Evolutionary conservation across 2,113 vertebrate species (phyloP).

Genomic region (Hippoglossus stenolepis): DNA sequence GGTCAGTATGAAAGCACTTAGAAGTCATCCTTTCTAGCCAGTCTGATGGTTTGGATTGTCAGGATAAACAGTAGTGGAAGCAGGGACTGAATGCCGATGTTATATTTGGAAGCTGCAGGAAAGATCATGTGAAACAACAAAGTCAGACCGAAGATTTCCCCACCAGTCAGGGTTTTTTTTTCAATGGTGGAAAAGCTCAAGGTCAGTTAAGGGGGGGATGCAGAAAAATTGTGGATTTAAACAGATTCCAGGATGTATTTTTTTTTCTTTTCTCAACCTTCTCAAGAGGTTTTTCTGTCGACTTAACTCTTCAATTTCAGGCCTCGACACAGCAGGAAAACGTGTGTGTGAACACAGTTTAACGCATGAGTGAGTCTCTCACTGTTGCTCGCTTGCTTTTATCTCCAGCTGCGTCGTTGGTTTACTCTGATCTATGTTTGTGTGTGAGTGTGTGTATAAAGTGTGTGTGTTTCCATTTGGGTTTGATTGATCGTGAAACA

Average conservation of each 20-base stretch:
- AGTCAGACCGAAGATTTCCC: not conserved
- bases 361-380: conserved; percentile 42
- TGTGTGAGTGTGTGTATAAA: not conserved
- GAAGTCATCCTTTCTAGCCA: not conserved
- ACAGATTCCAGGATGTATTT: not conserved
- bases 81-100: not conserved
- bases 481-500: conserved; percentile 58
- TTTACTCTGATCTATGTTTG: conserved; percentile 10
- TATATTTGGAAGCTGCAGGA: not conserved
- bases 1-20: conserved; percentile 26
- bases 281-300: not conserved
- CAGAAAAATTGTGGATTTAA: not conserved
- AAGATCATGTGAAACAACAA: not conserved
- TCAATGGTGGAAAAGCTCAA: not conserved
- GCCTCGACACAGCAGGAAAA: not conserved
- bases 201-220: not conserved
- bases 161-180: not conserved
- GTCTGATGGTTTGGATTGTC: not conserved
- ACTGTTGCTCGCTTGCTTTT: conserved; percentile 15
- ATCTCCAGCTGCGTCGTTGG: conserved; percentile 5
- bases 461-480: conserved; percentile 45
- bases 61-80: not conserved
- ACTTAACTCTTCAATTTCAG: not conserved
- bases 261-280: too few species aligned
- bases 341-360: conserved; percentile 29